Conservation (phyloP, 1,140 invertebrate genomes). For the Procambarus virginalis region DNA sequence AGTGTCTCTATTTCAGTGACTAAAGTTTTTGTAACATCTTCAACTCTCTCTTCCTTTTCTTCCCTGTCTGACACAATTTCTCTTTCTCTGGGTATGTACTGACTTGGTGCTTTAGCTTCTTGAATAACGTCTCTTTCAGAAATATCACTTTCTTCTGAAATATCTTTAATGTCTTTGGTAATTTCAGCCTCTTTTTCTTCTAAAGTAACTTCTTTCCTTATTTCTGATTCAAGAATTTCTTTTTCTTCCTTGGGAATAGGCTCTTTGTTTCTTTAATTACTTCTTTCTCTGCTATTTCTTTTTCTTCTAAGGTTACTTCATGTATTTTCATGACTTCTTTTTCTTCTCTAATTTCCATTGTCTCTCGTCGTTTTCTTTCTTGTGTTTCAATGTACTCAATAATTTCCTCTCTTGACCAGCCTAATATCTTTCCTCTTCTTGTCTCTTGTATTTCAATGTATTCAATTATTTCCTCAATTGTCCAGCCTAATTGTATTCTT, state of each 20-base stretch:
- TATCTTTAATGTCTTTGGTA: slow-evolving; percentile 47
- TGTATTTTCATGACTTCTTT: background rate
- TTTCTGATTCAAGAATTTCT: background rate
- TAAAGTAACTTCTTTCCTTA: background rate
- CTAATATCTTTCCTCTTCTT: background rate
- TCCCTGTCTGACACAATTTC: background rate
- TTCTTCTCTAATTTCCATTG: background rate
- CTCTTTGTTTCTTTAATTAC: background rate
- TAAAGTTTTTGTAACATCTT: background rate
- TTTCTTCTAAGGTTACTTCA: background rate
- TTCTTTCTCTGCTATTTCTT: background rate
- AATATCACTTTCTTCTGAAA: slow-evolving; percentile 46
- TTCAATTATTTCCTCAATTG: background rate
- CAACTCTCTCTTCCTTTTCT: slow-evolving; percentile 1
- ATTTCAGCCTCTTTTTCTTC: background rate
- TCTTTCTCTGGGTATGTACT: background rate
- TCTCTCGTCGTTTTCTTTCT: background rate
- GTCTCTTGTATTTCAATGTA: background rate
- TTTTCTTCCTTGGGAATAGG: background rate
- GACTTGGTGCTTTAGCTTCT: background rate
- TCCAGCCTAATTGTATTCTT: background rate
- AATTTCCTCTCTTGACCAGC: background rate
- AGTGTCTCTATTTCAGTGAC: background rate
- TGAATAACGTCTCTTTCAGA: background rate
- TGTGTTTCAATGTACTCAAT: slow-evolving; percentile 18